Conservation (phyloP, 2,888 invertebrate genomes). For the Drosophila incognita region DNA sequence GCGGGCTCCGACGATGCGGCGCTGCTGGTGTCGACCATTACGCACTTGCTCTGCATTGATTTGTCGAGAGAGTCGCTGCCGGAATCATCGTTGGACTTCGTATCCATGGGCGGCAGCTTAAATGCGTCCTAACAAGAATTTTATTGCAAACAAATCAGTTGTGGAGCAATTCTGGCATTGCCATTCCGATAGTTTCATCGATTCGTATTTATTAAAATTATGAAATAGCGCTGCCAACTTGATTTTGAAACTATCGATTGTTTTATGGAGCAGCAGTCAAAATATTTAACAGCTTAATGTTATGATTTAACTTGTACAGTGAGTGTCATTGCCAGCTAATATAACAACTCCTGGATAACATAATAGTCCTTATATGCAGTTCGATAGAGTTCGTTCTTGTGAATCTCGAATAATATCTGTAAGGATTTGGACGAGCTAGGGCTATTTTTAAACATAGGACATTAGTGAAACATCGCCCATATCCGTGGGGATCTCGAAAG, state of each 20-base stretch:
- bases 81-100: slow-evolving; percentile 81
- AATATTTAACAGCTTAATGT: neutral
- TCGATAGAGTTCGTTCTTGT: neutral
- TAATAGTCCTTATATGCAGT: neutral
- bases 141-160: slow-evolving; percentile 62
- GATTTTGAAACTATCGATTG: neutral
- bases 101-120: slow-evolving; percentile 74
- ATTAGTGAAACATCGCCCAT: neutral
- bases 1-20: slow-evolving; percentile 51
- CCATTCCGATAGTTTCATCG: slow-evolving; percentile 50
- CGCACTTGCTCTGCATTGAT: slow-evolving; percentile 82
- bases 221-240: slow-evolving; percentile 33
- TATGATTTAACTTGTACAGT: neutral
- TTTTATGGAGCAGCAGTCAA: neutral
- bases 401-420: neutral
- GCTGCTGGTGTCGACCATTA: slow-evolving; percentile 72
- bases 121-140: slow-evolving; percentile 43
- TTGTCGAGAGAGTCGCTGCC: slow-evolving; percentile 83
- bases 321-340: neutral
- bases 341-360: neutral
- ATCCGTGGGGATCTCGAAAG: neutral
- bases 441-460: no score
- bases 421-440: neutral
- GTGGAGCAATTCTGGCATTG: slow-evolving; percentile 49
- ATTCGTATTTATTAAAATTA: slow-evolving; percentile 13